These are phyloP conservation scores for Minunthozetes semirufus DNA, from an alignment of 2,888 invertebrate genomes.

Conservation along the genomic window DNA sequence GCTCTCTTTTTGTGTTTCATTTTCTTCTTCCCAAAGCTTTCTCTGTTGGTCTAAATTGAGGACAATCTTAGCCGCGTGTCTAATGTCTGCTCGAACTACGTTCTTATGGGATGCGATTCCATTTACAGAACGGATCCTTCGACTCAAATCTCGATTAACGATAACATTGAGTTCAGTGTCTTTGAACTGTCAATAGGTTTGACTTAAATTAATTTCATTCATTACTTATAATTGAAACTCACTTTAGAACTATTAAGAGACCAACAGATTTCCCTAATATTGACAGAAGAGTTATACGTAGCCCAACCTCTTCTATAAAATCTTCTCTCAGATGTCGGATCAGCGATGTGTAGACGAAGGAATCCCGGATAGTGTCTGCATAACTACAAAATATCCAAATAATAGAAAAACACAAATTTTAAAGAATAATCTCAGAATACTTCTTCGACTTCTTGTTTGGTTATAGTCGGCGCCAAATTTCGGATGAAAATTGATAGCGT, in stretches of 20 bases:
- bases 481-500: conserved; percentile 94
- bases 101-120: conserved; percentile 82
- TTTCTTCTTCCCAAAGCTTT: conserved; percentile 60
- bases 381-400: conserved; percentile 54
- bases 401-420: conserved; percentile 5
- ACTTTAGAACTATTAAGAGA: conserved; percentile 88
- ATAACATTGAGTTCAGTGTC: conserved; percentile 91
- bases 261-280: conserved; percentile 99
- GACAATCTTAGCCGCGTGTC: conserved; percentile 81
- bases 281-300: conserved; percentile 89
- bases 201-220: conserved; percentile 9
- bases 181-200: conserved; percentile 57
- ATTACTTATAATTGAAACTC: conserved; percentile 44
- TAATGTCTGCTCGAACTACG: conserved; percentile 82
- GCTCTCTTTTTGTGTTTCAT: background rate
- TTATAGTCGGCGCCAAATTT: conserved; percentile 90
- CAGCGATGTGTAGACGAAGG: conserved; percentile 88
- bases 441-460: conserved; percentile 91
- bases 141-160: conserved; percentile 90
- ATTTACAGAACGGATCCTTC: conserved; percentile 83
- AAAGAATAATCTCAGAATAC: conserved; percentile 53
- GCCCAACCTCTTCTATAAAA: conserved; percentile 98
- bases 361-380: conserved; percentile 89
- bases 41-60: conserved; percentile 80
- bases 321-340: conserved; percentile 89